Evolutionary conservation across 2,888 invertebrate genomes (phyloP).

Genomic region (Ectemnius cavifrons): DNA sequence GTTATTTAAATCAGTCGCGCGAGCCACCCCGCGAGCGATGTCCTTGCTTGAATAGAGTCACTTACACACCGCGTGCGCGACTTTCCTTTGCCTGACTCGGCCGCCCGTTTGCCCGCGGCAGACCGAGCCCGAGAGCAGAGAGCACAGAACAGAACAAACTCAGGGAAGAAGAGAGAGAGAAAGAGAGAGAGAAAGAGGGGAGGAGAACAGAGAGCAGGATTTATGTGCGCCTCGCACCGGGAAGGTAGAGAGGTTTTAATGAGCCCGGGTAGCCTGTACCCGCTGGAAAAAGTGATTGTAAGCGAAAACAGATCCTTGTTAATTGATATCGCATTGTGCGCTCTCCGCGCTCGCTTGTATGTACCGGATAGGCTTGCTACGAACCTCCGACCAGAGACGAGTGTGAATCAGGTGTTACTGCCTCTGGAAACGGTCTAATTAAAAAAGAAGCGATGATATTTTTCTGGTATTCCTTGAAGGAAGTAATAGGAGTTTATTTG

Average conservation of each 20-base stretch:
- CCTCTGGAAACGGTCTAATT: too few species aligned
- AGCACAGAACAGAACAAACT: not conserved
- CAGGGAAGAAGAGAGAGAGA: not conserved
- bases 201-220: conserved; percentile 29
- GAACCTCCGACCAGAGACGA: too few species aligned
- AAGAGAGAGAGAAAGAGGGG: conserved; percentile 14
- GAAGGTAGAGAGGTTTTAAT: conserved; percentile 51
- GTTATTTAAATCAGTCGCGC: conserved; percentile 64
- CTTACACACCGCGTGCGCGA: conserved; percentile 25
- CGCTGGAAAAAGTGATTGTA: conserved; percentile 45
- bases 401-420: too few species aligned
- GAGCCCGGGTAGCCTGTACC: conserved; percentile 33
- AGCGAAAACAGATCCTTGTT: conserved; percentile 52
- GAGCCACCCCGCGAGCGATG: conserved; percentile 48
- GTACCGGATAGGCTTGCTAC: too few species aligned
- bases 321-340: conserved; percentile 47
- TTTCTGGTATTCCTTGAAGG: too few species aligned
- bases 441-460: too few species aligned
- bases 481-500: too few species aligned
- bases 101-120: conserved; percentile 11
- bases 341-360: conserved; percentile 18
- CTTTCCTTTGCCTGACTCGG: not conserved
- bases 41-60: conserved; percentile 51
- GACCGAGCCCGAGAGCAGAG: not conserved
- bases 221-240: conserved; percentile 43